Evolutionary conservation across 1,140 invertebrate species (phyloP), one percentile per base, ranked within the genome.

Genomic region (Caenorhabditis tropicalis): DNA sequence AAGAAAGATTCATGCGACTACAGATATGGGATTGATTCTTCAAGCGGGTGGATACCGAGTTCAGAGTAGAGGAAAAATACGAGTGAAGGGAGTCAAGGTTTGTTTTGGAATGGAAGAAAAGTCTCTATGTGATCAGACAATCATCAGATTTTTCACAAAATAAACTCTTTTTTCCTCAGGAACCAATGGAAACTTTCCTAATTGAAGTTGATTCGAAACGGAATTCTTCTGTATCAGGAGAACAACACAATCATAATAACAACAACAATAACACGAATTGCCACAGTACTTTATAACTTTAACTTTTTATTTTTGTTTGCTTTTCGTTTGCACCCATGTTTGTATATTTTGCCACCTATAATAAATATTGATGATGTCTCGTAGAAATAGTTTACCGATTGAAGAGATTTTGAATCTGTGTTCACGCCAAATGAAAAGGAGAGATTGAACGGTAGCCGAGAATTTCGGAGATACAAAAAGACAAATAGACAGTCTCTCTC

Each of bases 1-100:
- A 93, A 95, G 95, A 31, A 93, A 94, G 82, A 93, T 93, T 87
- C 93, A 94, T 91, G 86, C 88, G 60, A 89, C 88, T 46, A 85
- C 82, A 4, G 87, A 89, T 31, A 87, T 89, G 87, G 88, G 86
- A 48, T 21, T 39, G 7, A 81, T 85, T 29, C 39, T 89, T 16
- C 83, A 81, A 27, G 60, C 82, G 65, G 83, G 84, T 79, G 85
- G 89, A 21, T 88, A 88, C 74, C 60, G 87, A 31, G 39, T 88
- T n/a, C 65, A 88, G 60, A 87, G 87, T 83, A 86, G 88, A 7
- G 88, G 88, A 31, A 86, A 83, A 48, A 89, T 89, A 80, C 86
- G 86, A 81, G 88, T 89, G 21, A 89, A 89, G 56, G 88, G 88
- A 46, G 88, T 85, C 43, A 85, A 85, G 81, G 84, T 85, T 81